These are phyloP conservation scores for Pseudolycoriella hygida DNA, from an alignment of 2,888 invertebrate species.

Conservation along the genomic window DNA sequence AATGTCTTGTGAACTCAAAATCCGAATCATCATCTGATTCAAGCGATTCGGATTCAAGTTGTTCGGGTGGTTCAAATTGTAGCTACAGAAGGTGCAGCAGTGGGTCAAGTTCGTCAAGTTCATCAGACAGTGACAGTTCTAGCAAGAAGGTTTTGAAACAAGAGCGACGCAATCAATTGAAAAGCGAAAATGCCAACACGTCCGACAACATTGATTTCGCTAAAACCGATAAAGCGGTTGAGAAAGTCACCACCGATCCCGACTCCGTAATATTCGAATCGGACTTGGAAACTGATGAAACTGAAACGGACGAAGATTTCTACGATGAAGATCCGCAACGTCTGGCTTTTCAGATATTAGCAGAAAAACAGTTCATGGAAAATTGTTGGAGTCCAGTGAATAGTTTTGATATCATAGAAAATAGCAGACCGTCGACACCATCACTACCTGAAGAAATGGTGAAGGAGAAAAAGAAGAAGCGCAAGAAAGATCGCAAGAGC, in stretches of 20 bases:
- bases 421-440: conserved; percentile 47
- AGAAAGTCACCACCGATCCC: conserved; percentile 18
- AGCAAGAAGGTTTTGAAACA: conserved; percentile 23
- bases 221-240: conserved; percentile 23
- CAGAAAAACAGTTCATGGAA: conserved; percentile 51
- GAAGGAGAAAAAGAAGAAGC: conserved; percentile 40
- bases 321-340: conserved; percentile 69
- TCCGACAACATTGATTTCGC: conserved; percentile 28
- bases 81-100: conserved; percentile 58
- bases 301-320: conserved; percentile 76
- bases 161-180: conserved; percentile 12
- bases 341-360: conserved; percentile 50
- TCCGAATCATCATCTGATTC: conserved; percentile 51
- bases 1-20: conserved; percentile 31
- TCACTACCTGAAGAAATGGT: conserved; percentile 29
- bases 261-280: conserved; percentile 57
- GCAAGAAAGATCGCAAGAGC: conserved; percentile 41
- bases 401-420: conserved; percentile 40
- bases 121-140: conserved; percentile 27
- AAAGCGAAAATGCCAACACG: conserved; percentile 16
- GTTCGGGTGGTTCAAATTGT: conserved; percentile 69
- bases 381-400: conserved; percentile 44
- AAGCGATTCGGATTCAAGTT: conserved; percentile 62
- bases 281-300: conserved; percentile 69
- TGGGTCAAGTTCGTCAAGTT: conserved; percentile 41